These are phyloP conservation scores for Apeltes quadracus DNA, from an alignment of 2,113 vertebrate genomes.

Conservation along the genomic window DNA sequence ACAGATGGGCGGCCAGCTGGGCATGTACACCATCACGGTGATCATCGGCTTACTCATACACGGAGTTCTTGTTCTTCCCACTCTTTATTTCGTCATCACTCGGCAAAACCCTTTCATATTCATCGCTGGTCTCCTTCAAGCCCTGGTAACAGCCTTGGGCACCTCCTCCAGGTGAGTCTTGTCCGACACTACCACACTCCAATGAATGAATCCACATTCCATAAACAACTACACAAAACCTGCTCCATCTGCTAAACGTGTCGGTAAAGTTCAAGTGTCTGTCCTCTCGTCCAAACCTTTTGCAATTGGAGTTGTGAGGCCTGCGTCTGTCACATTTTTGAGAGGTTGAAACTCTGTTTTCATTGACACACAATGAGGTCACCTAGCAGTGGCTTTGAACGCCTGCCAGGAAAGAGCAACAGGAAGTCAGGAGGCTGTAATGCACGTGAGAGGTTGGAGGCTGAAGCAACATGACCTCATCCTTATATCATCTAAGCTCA, in stretches of 20 bases:
- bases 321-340: not conserved
- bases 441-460: no score
- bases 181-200: not conserved
- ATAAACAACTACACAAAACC: not conserved
- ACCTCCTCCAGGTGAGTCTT: constrained; percentile 91
- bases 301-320: not conserved
- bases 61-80: constrained; percentile 90
- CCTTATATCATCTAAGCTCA: no score
- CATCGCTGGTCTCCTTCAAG: constrained; percentile 93
- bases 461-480: no score
- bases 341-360: not conserved
- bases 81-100: constrained; percentile 92
- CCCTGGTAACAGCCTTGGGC: constrained; percentile 92
- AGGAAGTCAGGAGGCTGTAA: no score
- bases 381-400: not conserved
- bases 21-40: constrained; percentile 96
- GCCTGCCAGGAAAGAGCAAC: no score
- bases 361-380: not conserved
- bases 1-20: constrained; percentile 94
- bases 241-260: not conserved
- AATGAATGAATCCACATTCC: not conserved
- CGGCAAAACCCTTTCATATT: constrained; percentile 95
- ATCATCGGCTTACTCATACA: constrained; percentile 94
- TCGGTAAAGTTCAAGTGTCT: not conserved
- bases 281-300: not conserved